Conservation (phyloP, 2,797 vertebrate genomes). For the Craterocephalus amniculus region DNA sequence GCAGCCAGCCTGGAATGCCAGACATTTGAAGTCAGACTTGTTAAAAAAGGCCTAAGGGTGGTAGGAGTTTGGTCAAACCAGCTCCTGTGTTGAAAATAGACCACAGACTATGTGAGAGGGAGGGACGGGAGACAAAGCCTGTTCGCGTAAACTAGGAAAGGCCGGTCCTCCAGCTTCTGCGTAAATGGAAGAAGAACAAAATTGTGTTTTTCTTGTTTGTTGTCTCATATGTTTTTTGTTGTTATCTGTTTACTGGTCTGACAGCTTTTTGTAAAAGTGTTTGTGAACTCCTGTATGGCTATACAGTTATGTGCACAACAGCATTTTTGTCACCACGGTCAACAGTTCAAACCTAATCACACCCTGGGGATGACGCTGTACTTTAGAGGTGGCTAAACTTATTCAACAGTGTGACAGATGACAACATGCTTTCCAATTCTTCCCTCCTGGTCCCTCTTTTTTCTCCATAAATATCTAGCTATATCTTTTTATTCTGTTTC, state of each 20-base stretch:
- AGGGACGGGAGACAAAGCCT: slow-evolving; percentile 67
- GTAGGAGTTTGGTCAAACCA: slow-evolving; percentile 80
- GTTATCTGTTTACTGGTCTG: slow-evolving; percentile 24
- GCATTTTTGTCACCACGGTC: slow-evolving; percentile 31
- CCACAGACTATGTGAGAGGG: slow-evolving; percentile 63
- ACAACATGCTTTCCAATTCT: slow-evolving; percentile 3
- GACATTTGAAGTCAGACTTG: slow-evolving; percentile 86
- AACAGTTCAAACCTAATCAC: slow-evolving; percentile 45
- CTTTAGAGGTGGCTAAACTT: slow-evolving; percentile 36
- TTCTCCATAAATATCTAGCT: slow-evolving; percentile 3
- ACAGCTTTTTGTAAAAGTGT: slow-evolving; percentile 15
- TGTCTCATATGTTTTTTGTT: slow-evolving; percentile 19
- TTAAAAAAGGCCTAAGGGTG: slow-evolving; percentile 81
- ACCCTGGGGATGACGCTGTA: slow-evolving; percentile 28
- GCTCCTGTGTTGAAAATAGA: slow-evolving; percentile 78
- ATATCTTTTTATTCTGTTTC: slow-evolving; percentile 6
- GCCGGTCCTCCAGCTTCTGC: slow-evolving; percentile 50
- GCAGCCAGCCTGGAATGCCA: slow-evolving; percentile 85
- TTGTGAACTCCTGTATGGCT: slow-evolving; percentile 18
- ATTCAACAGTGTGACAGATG: slow-evolving; percentile 27
- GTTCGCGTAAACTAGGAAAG: slow-evolving; percentile 66
- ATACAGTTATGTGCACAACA: slow-evolving; percentile 17
- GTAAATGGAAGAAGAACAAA: slow-evolving; percentile 34
- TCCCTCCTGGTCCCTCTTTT: background rate
- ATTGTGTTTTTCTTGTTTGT: slow-evolving; percentile 36